These are phyloP conservation scores for Myripristis jacobus DNA, from an alignment of 2,797 vertebrate genomes.

Conservation along the genomic window DNA sequence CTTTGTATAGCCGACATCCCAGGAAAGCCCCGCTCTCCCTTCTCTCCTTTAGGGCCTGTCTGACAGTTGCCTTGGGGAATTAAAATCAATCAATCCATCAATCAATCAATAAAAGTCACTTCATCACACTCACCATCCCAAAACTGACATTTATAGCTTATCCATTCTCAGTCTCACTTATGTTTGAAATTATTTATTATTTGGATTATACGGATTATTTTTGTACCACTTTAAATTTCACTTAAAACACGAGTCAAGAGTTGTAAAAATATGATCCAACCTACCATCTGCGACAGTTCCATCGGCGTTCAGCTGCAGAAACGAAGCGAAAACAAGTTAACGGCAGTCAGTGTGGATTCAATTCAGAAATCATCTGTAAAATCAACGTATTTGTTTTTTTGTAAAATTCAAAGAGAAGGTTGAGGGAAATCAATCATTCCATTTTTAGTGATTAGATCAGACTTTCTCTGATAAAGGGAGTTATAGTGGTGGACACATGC, in stretches of 20 bases:
- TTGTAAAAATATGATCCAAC: slow-evolving; percentile 11
- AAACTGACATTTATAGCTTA: too few species aligned
- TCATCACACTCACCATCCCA: too few species aligned
- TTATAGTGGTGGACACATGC: slow-evolving; percentile 8
- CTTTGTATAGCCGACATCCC: slow-evolving; percentile 83
- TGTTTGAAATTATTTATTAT: too few species aligned
- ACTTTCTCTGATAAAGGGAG: background rate
- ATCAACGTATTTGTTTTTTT: background rate
- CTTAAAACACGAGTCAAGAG: too few species aligned
- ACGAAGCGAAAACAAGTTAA: slow-evolving; percentile 29
- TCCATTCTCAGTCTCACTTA: background rate
- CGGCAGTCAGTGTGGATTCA: background rate
- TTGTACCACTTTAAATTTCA: too few species aligned
- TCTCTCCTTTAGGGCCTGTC: slow-evolving; percentile 88
- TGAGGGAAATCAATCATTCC: too few species aligned
- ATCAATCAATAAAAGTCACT: background rate
- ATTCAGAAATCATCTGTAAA: background rate
- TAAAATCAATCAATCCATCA: too few species aligned
- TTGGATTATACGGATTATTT: too few species aligned
- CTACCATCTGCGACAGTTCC: slow-evolving; percentile 63
- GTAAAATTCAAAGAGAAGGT: too few species aligned
- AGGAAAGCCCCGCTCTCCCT: slow-evolving; percentile 89
- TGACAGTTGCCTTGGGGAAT: slow-evolving; percentile 67
- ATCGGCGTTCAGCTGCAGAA: slow-evolving; percentile 68
- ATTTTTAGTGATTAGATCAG: too few species aligned